These are phyloP conservation scores for Xenops minutus DNA, from an alignment of 2,797 vertebrate genomes.

Conservation along the genomic window DNA sequence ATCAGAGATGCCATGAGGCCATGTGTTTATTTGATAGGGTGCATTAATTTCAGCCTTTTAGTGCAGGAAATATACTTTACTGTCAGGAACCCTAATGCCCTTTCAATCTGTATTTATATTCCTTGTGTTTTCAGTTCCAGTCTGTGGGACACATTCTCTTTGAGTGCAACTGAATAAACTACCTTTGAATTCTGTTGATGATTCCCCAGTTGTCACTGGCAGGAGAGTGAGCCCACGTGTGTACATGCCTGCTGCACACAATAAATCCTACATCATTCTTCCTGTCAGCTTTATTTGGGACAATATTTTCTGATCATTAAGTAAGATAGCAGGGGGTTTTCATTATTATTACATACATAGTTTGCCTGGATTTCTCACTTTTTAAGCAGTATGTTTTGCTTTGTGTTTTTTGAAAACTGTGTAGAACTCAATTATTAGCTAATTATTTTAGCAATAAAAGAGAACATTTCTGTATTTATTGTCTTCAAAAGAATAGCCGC, in stretches of 20 bases:
- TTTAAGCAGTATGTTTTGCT: not conserved
- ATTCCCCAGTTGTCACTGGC: not conserved
- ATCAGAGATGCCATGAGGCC: not conserved
- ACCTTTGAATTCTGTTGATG: not conserved
- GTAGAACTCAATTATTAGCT: not conserved
- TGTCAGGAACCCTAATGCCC: not conserved
- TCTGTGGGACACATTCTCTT: not conserved
- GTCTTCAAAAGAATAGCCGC: not conserved
- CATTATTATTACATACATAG: not conserved
- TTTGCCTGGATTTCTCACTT: not conserved
- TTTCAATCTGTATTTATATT: conserved; percentile 46
- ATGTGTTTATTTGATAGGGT: conserved; percentile 26
- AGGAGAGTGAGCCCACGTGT: not conserved
- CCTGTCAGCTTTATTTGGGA: conserved; percentile 1
- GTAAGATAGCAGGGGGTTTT: not conserved
- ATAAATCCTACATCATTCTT: not conserved
- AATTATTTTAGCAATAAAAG: not conserved
- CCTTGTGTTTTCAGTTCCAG: not conserved
- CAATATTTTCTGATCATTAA: not conserved
- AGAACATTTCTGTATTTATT: not conserved
- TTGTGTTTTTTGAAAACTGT: not conserved
- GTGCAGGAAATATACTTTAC: conserved; percentile 18
- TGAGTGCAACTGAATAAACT: not conserved
- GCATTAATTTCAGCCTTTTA: conserved; percentile 51
- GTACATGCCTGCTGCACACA: not conserved